phyloP scores from a whole-genome alignment of 2,888 invertebrate species.

The Ochropleura leucogaster region DNA sequence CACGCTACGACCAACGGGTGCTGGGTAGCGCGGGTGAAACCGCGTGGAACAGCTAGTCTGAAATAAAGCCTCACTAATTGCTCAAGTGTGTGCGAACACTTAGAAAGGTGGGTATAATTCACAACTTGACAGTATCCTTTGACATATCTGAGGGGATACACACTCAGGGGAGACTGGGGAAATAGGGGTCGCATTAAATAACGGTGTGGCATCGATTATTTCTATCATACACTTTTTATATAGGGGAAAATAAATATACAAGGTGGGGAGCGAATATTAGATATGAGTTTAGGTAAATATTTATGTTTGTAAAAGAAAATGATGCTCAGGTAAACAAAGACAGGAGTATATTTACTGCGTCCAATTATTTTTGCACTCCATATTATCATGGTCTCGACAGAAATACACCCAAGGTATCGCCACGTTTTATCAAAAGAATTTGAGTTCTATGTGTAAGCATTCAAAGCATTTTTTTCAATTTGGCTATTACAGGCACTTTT shows the following conservation, averaged over 20 bases:
- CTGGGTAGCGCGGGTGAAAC: no score
- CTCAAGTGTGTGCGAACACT: conserved; percentile 62
- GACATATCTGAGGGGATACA: conserved; percentile 72
- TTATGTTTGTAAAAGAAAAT: not conserved
- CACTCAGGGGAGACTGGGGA: conserved; percentile 63
- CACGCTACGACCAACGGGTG: no score
- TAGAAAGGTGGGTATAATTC: conserved; percentile 67
- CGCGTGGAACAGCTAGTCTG: no score
- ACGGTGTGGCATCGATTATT: conserved; percentile 67
- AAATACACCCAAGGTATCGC: not conserved
- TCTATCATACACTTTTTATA: conserved; percentile 30
- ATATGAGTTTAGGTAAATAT: not conserved
- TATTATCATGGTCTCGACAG: not conserved
- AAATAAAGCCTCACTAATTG: conserved; percentile 18
- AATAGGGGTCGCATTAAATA: conserved; percentile 67
- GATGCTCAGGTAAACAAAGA: not conserved
- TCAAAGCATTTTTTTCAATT: not conserved
- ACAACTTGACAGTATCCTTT: conserved; percentile 75
- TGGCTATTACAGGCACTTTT: not conserved
- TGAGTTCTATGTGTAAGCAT: not conserved
- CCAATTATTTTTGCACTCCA: not conserved
- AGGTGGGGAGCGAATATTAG: conserved; percentile 16
- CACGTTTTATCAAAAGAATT: not conserved
- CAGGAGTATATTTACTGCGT: not conserved
- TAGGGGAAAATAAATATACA: conserved; percentile 4